Base-by-base conservation (phyloP, 2,888 invertebrate genomes). In the Drosophila helvetica region DNA sequence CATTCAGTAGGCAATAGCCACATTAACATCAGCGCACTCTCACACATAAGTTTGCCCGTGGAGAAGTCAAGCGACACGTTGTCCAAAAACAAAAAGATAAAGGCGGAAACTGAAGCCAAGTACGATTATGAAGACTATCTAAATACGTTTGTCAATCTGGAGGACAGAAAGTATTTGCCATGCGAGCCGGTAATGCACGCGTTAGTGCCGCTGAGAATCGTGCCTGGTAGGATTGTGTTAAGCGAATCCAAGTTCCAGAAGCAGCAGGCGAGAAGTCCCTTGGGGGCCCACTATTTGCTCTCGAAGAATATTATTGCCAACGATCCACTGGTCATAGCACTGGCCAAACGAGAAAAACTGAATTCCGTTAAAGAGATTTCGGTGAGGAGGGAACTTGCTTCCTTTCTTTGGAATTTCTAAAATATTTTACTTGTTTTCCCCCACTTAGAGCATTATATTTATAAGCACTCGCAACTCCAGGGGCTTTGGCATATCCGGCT, bases 391-490 rank as follows among this genome's bases (percentile, higher is more conserved):
- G 22, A 22, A 0, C 22, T 0, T 0, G 22, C 4, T 33, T 12
- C 3, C 30, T 33, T 33, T 27, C 0, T 12, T 2, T 2, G 27
- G 18, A 8, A 15, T 7, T 17, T 10, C 3, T 15, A 27, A 19
- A 18, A 38, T 30, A 27, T 12, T 12, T 12, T 17, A 9, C 15
- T 25, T 1, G 46, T n/a, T 10, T 38, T 3, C 17, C n/a, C 6
- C 33, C n/a, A 19, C 8, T 10, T 22, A 72, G 72, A 72, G 72
- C 4, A 71, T 72, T 22, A 27, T 71, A 17, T 72, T 71, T 10
- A 48, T 72, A 0, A 58, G 43, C 43, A 71, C 72, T 0, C 64
- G 72, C 0, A 43, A 71, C n/a, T 22, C 17, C 1, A 55, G 45
- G 33, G 72, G 71, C 17, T 55, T 72, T 3, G 17, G 12, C 33